phyloP scores from a whole-genome alignment of 2,797 vertebrate genomes.

The Neosilurus mollespiculum region DNA sequence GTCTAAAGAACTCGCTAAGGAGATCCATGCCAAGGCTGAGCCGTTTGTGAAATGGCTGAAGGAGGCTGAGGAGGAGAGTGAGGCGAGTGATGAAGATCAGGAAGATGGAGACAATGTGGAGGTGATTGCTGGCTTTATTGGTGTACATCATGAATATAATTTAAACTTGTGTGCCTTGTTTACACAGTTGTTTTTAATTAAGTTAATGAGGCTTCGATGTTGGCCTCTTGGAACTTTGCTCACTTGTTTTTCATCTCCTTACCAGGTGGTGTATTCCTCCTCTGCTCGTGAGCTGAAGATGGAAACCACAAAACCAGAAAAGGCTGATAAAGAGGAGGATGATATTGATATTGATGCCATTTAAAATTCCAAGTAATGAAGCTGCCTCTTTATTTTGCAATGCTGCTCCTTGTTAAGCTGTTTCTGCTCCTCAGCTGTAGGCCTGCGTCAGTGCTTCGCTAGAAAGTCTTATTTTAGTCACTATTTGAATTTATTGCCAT shows the following conservation, averaged over 20 bases:
- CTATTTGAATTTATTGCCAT: slow-evolving; percentile 65
- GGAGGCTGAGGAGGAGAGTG: slow-evolving; percentile 97
- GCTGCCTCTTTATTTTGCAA: slow-evolving; percentile 42
- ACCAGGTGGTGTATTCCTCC: slow-evolving; percentile 93
- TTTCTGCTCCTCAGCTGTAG: slow-evolving; percentile 47
- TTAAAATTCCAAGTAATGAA: slow-evolving; percentile 70
- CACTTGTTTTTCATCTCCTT: neutral
- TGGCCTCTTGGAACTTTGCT: neutral
- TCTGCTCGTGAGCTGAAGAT: slow-evolving; percentile 93
- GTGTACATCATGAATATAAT: neutral
- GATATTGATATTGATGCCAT: slow-evolving; percentile 99
- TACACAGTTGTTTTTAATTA: no score
- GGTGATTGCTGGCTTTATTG: slow-evolving; percentile 54
- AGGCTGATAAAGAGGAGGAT: slow-evolving; percentile 83
- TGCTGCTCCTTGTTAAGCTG: slow-evolving; percentile 46
- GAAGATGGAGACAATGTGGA: slow-evolving; percentile 76
- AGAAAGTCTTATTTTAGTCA: slow-evolving; percentile 52
- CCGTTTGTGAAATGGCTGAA: slow-evolving; percentile 98
- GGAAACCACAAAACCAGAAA: slow-evolving; percentile 88
- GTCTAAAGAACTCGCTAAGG: slow-evolving; percentile 98
- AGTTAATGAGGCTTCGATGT: no score
- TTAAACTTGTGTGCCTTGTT: neutral
- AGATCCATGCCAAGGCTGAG: slow-evolving; percentile 95
- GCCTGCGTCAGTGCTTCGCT: slow-evolving; percentile 49
- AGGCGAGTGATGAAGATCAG: slow-evolving; percentile 89